Base-by-base conservation (phyloP, 1,140 invertebrate genomes). In the Diachasmimorpha longicaudata region DNA sequence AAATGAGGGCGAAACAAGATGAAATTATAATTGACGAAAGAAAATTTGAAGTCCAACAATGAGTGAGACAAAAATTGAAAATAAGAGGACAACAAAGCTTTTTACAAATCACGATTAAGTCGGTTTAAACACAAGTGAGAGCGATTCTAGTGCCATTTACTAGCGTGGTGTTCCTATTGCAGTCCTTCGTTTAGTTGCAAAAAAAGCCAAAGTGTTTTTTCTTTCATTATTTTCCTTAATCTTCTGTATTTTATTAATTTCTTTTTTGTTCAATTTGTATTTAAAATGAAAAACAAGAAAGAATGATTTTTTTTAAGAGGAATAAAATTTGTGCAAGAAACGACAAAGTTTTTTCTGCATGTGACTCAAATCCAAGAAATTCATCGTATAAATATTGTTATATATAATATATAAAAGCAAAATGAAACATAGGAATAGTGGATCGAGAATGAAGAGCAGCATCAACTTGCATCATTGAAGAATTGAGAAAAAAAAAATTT, bases 71-170 rank as follows among this genome's bases (percentile, higher is more conserved):
- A 63, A 70, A 39, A 70, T 52, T 48, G 39, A 66, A 39, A 71
- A 77, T 13, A 58, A 72, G 19, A 63, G 74, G 68, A 85, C 78
- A 79, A 83, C 81, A 79, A 82, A 82, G 82, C 86, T 87, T 86
- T 83, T 82, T 37, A 42, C 21, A 70, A 84, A 85, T 85, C 82
- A 79, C 81, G 76, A 86, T 79, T 87, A 85, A 83, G 82, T 86
- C 81, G 79, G 83, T 85, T 72, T 16, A 25, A 83, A 88, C 82
- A 84, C 82, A 85, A 88, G 86, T 87, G 86, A 88, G 83, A 88
- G 81, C 84, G 86, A 87, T 89, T 90, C 84, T 89, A 89, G 90
- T 90, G 90, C 90, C 89, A 90, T 91, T 90, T 88, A 84, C 78
- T 87, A 87, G 80, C 85, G 83, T 89, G 89, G 88, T 89, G 85